phyloP scores from a whole-genome alignment of 1,140 invertebrate genomes.

The Lasioglossum baleicum region DNA sequence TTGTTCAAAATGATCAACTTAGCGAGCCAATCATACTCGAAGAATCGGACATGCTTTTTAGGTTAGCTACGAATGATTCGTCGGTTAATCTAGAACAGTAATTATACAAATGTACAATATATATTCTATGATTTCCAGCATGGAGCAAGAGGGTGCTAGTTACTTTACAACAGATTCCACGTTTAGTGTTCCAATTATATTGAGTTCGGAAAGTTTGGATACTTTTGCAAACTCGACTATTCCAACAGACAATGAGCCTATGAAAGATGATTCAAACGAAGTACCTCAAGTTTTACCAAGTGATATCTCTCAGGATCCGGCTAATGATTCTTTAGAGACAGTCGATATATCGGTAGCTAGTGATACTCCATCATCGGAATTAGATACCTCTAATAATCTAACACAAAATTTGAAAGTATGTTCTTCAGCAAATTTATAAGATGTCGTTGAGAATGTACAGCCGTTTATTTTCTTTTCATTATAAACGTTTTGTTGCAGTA shows the following conservation, averaged over 20 bases:
- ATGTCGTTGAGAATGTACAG: not conserved
- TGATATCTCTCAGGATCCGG: slow-evolving; percentile 59
- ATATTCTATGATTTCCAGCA: slow-evolving; percentile 61
- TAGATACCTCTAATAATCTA: slow-evolving; percentile 60
- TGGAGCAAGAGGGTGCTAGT: slow-evolving; percentile 74
- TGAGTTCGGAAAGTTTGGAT: slow-evolving; percentile 72
- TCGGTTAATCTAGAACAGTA: not conserved
- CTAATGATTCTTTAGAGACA: slow-evolving; percentile 36
- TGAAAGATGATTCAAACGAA: slow-evolving; percentile 64
- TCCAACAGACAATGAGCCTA: slow-evolving; percentile 58
- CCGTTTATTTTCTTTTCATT: not conserved
- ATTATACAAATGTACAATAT: not conserved
- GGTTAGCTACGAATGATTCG: slow-evolving; percentile 58
- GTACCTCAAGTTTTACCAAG: slow-evolving; percentile 57
- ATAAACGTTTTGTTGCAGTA: slow-evolving; percentile 67
- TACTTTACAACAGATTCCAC: slow-evolving; percentile 73
- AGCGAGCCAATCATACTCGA: slow-evolving; percentile 76
- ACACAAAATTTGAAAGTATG: slow-evolving; percentile 75
- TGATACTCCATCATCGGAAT: slow-evolving; percentile 41
- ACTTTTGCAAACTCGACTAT: slow-evolving; percentile 67
- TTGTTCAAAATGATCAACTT: slow-evolving; percentile 71
- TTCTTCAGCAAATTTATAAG: not conserved
- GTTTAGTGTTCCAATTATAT: slow-evolving; percentile 76
- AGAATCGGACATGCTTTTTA: slow-evolving; percentile 77
- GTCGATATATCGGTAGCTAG: slow-evolving; percentile 18